phyloP scores from a whole-genome alignment of 1,140 invertebrate species.

The Drosophila ogumai region DNA sequence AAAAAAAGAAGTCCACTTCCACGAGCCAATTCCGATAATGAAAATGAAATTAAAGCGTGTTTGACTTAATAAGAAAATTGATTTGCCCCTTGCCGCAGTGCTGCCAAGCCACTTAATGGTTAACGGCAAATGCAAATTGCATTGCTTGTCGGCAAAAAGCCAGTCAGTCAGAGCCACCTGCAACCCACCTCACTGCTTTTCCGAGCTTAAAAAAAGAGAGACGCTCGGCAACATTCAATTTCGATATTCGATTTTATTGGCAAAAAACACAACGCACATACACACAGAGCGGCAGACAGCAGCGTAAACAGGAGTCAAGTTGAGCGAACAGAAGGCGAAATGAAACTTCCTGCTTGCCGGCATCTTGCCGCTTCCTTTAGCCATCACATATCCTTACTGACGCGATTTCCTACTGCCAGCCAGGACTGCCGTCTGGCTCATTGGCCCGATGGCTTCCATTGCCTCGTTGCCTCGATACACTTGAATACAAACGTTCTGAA shows the following conservation, averaged over 20 bases:
- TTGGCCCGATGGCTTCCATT: slow-evolving; percentile 4
- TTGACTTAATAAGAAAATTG: slow-evolving; percentile 78
- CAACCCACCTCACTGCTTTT: not conserved
- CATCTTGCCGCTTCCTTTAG: slow-evolving; percentile 70
- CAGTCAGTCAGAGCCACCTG: slow-evolving; percentile 14
- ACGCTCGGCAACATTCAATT: slow-evolving; percentile 70
- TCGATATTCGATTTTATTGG: slow-evolving; percentile 80
- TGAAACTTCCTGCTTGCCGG: slow-evolving; percentile 78
- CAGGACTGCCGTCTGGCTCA: slow-evolving; percentile 10
- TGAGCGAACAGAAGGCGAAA: slow-evolving; percentile 66
- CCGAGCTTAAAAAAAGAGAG: slow-evolving; percentile 9
- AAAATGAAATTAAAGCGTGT: slow-evolving; percentile 67
- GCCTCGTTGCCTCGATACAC: slow-evolving; percentile 54
- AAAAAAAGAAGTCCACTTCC: slow-evolving; percentile 8
- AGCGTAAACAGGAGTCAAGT: slow-evolving; percentile 52
- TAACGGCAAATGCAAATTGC: slow-evolving; percentile 59
- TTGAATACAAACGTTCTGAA: slow-evolving; percentile 80
- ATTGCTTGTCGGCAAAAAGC: slow-evolving; percentile 37
- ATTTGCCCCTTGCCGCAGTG: slow-evolving; percentile 47
- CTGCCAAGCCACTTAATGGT: slow-evolving; percentile 37
- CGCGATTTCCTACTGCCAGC: slow-evolving; percentile 37
- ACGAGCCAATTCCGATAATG: slow-evolving; percentile 28
- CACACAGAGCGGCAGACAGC: slow-evolving; percentile 30
- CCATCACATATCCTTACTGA: slow-evolving; percentile 74
- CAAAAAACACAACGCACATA: slow-evolving; percentile 36